Evolutionary conservation across 2,888 invertebrate species (phyloP).

Genomic region (Hypsopygia costalis): DNA sequence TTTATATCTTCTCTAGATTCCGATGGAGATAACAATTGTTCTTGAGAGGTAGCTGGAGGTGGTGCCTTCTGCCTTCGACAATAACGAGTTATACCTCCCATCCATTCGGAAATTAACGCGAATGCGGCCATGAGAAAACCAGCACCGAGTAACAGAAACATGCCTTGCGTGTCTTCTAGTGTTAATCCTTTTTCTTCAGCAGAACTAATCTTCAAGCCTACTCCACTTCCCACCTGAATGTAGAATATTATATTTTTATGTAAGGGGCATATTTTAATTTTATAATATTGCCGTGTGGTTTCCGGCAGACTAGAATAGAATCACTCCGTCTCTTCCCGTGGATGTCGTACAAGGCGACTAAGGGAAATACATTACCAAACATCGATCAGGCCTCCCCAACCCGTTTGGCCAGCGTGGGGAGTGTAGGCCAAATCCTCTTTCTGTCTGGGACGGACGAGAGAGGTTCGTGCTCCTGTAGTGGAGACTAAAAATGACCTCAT

Average conservation of each 20-base stretch:
- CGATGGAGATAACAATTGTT: constrained; percentile 38
- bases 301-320: no score
- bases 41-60: constrained; percentile 29
- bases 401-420: no score
- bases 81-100: constrained; percentile 84
- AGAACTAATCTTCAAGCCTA: constrained; percentile 51
- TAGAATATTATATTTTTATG: constrained; percentile 2
- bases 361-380: no score
- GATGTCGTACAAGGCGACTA: no score
- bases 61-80: constrained; percentile 54
- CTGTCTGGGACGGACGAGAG: no score
- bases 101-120: constrained; percentile 84
- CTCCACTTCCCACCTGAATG: constrained; percentile 62
- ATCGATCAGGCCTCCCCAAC: no score
- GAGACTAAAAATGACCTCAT: no score
- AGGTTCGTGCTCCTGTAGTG: no score
- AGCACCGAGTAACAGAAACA: constrained; percentile 86
- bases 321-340: no score
- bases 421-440: no score
- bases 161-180: constrained; percentile 90
- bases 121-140: constrained; percentile 84
- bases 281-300: no score
- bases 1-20: constrained; percentile 25
- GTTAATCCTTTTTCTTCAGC: constrained; percentile 87
- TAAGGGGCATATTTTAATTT: no score